Evolutionary conservation across 2,888 invertebrate species (phyloP).

Genomic region (Lasioglossum marginatum): DNA sequence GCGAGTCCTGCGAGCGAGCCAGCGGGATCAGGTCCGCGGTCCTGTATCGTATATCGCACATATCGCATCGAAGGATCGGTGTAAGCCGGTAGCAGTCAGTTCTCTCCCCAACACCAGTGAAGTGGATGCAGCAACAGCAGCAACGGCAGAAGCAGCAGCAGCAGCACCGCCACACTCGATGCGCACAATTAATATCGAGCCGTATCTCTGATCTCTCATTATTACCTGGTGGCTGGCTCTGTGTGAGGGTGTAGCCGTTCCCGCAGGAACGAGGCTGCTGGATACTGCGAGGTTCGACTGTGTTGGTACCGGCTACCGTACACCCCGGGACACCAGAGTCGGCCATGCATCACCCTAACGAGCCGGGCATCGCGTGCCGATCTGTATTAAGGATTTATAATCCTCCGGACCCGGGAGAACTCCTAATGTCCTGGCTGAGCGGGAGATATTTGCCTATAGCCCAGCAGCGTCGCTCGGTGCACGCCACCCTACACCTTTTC

Average conservation of each 20-base stretch:
- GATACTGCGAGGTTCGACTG: conserved; percentile 52
- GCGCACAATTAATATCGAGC: conserved; percentile 83
- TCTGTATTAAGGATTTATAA: conserved; percentile 84
- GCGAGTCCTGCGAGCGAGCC: conserved; percentile 38
- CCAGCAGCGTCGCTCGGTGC: conserved; percentile 48
- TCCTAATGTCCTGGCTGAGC: conserved; percentile 77
- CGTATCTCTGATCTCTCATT: conserved; percentile 84
- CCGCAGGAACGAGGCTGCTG: conserved; percentile 71
- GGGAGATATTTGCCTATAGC: conserved; percentile 71
- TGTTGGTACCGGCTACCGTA: conserved; percentile 82
- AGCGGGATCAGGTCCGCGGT: conserved; percentile 66
- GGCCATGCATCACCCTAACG: conserved; percentile 84
- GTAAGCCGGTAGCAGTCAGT: conserved; percentile 81
- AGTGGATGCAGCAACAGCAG: conserved; percentile 41
- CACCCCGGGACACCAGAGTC: conserved; percentile 81
- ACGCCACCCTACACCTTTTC: conserved; percentile 31
- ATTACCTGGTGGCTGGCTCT: conserved; percentile 77
- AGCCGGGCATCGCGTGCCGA: conserved; percentile 84
- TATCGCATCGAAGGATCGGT: conserved; percentile 81
- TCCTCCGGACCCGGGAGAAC: conserved; percentile 76
- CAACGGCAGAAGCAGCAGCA: conserved; percentile 59
- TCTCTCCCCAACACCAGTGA: conserved; percentile 53
- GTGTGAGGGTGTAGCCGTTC: conserved; percentile 75
- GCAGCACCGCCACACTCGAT: conserved; percentile 76
- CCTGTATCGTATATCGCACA: conserved; percentile 79